Evolutionary conservation across 2,113 vertebrate species (phyloP), one percentile per base, ranked within the genome.

Genomic region (Salminus brasiliensis): DNA sequence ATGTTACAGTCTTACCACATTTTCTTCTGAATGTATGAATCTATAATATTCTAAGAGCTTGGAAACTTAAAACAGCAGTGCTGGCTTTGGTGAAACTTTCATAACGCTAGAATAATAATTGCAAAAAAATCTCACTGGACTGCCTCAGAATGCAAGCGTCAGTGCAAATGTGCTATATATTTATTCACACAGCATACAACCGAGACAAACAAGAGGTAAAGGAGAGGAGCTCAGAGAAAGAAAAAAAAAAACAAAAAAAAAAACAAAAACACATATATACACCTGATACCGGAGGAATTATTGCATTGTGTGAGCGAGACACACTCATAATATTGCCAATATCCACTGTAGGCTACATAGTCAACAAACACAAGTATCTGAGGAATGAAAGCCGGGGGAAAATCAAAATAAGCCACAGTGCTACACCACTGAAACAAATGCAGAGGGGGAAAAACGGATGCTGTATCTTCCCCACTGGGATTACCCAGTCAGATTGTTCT

Each of bases 391-490:
- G 74, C 89, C 88, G 88, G 87, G 87, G 90, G 91, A 90, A 93
- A 92, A 93, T 93, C 92, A 92, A 92, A 93, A 82, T 76, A 81
- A 85, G 82, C 89, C 87, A 69, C 86, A 88, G 86, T 89, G 85
- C 89, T 47, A 85, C 82, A 88, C 88, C 88, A 81, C 88, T 86
- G 88, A 89, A 91, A 84, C 79, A 85, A 78, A 89, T 89, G 79
- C 89, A 87, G 86, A 49, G 67, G 76, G 47, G 52, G 59, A 81
- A 86, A 89, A 93, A 92, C 91, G 89, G 88, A 93, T 89, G 89
- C 82, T 89, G 89, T 92, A 91, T 90, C 83, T 84, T 86, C 89
- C 75, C 92, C 90, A 84, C 88, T 91, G 93, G 91, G 93, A 93
- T 81, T 84, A 91, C 83, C 86, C 86, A 82, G 72, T 86, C 88